Evolutionary conservation across 2,888 invertebrate species (phyloP).

Genomic region (Escarpia spicata): DNA sequence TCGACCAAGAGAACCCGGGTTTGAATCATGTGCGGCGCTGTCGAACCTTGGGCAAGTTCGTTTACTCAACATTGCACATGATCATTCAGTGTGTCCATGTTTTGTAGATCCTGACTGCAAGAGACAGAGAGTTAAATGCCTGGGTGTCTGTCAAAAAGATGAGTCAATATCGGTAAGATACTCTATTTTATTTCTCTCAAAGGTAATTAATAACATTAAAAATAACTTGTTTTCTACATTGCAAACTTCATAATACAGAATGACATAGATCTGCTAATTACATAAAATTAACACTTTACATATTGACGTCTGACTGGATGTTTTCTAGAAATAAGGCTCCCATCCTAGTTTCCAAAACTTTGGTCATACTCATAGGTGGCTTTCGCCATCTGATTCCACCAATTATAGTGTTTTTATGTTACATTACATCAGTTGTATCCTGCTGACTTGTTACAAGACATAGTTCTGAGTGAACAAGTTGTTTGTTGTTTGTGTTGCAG

Average conservation of each 20-base stretch:
- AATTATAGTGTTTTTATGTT: not conserved
- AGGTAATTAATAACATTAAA: not conserved
- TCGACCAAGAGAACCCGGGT: too few species aligned
- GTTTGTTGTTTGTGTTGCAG: conserved; percentile 45
- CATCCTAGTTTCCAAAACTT: not conserved
- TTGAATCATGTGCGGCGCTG: too few species aligned
- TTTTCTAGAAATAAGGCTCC: not conserved
- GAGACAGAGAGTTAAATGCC: conserved; percentile 91
- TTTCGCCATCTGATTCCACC: not conserved
- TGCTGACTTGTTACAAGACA: not conserved
- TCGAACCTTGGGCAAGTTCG: too few species aligned
- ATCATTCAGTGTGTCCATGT: not conserved
- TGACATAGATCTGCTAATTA: not conserved
- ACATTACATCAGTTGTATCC: not conserved
- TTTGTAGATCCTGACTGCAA: conserved; percentile 83
- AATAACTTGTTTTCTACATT: not conserved
- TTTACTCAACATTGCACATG: too few species aligned
- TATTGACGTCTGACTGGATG: too few species aligned
- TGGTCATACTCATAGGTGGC: not conserved
- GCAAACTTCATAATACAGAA: not conserved
- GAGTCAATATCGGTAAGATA: conserved; percentile 73
- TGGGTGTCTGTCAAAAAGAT: conserved; percentile 94
- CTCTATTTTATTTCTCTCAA: not conserved
- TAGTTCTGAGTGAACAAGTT: not conserved
- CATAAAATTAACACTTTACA: not conserved